Evolutionary conservation across 2,797 vertebrate genomes (phyloP).

Genomic region (Danionella dracula): DNA sequence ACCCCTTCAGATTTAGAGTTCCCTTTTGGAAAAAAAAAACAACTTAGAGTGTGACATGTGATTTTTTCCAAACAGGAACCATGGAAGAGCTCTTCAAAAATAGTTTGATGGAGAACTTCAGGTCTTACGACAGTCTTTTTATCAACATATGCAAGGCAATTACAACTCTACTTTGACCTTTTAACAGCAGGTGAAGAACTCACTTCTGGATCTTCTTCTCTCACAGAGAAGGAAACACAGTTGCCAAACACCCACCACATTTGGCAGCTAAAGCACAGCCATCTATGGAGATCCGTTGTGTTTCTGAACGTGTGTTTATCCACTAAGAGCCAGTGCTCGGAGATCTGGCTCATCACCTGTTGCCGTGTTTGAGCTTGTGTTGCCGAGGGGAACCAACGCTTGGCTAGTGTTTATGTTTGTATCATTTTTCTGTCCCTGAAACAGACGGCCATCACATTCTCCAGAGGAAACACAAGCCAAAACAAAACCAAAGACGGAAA

Average conservation of each 20-base stretch:
- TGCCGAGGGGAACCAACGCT: constrained; percentile 51
- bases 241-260: constrained; percentile 55
- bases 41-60: constrained; percentile 20
- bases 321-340: constrained; percentile 47
- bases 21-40: constrained; percentile 37
- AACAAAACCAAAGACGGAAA: constrained; percentile 26
- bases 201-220: constrained; percentile 60
- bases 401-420: constrained; percentile 53
- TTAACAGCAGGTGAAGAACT: constrained; percentile 66
- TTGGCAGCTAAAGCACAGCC: constrained; percentile 67
- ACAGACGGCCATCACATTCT: constrained; percentile 46
- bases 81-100: constrained; percentile 40
- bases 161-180: constrained; percentile 59
- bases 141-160: constrained; percentile 48
- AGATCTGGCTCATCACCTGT: constrained; percentile 58
- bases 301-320: constrained; percentile 17
- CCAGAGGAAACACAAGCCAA: constrained; percentile 37
- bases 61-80: constrained; percentile 38
- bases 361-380: constrained; percentile 35
- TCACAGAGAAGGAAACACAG: constrained; percentile 60
- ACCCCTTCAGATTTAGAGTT: constrained; percentile 29
- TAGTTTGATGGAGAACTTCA: constrained; percentile 18
- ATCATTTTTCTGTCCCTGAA: constrained; percentile 39
- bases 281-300: constrained; percentile 51
- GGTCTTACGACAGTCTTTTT: constrained; percentile 22